Conservation (phyloP, 30 jellyfish, hydroid and myxozoan genomes). For the Catostylus mosaicus region DNA sequence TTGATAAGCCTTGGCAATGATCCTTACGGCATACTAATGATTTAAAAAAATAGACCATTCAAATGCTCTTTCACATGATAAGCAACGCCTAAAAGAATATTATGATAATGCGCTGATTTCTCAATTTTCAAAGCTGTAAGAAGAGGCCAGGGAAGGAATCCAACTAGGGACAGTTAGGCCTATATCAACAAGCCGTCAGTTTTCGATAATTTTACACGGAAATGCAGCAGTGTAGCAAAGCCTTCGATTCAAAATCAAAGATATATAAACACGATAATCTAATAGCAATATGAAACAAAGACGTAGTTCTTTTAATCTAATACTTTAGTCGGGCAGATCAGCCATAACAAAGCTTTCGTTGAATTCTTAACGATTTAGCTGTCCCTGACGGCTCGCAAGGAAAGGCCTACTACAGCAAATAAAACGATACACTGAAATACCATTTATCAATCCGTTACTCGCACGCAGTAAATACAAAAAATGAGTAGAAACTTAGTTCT, state of each 20-base stretch:
- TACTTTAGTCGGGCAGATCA: not conserved
- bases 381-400: slow-evolving; percentile 37
- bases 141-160: not conserved
- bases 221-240: not conserved
- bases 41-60: no score
- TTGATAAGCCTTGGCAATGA: no score
- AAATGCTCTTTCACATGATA: no score
- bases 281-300: not conserved
- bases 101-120: not conserved
- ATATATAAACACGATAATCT: not conserved
- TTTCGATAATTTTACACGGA: not conserved
- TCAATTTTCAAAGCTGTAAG: not conserved
- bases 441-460: not conserved
- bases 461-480: not conserved
- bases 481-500: no score
- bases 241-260: not conserved
- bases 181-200: slow-evolving; percentile 8
- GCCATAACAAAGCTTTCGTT: slow-evolving; percentile 8
- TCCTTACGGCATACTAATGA: no score
- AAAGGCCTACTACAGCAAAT: slow-evolving; percentile 15
- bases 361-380: not conserved
- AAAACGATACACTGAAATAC: slow-evolving; percentile 5
- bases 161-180: not conserved
- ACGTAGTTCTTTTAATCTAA: not conserved
- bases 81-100: no score